Evolutionary conservation across 2,797 vertebrate species (phyloP).

Genomic region (Dryobates pubescens): DNA sequence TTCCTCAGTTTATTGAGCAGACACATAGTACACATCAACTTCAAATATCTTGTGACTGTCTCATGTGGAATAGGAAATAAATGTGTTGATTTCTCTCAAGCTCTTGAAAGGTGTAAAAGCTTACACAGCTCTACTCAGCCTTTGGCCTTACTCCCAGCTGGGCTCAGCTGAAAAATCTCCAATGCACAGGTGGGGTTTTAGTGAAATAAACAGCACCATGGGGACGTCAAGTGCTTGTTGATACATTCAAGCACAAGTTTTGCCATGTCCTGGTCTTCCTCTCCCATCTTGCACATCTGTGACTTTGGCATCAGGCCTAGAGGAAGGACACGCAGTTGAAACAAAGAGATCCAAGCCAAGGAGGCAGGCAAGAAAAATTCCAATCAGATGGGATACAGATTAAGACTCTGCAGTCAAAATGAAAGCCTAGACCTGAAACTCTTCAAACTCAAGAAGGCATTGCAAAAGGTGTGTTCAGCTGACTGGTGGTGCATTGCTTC

Average conservation of each 20-base stretch:
- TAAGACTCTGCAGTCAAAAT: neutral
- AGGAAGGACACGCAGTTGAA: slow-evolving; percentile 67
- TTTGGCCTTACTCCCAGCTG: slow-evolving; percentile 15
- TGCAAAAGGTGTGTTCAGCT: accelerated
- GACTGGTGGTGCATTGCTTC: neutral
- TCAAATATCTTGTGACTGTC: neutral
- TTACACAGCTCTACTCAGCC: neutral
- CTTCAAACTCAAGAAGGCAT: neutral
- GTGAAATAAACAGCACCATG: slow-evolving; percentile 49
- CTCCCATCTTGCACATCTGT: slow-evolving; percentile 65
- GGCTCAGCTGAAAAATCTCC: slow-evolving; percentile 12
- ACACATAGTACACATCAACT: neutral
- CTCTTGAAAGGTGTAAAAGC: slow-evolving; percentile 12
- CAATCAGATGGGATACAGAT: slow-evolving; percentile 22
- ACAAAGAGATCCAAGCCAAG: slow-evolving; percentile 17
- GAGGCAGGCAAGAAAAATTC: slow-evolving; percentile 5
- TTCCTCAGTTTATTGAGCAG: neutral
- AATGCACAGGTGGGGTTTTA: slow-evolving; percentile 38
- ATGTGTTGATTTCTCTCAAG: neutral
- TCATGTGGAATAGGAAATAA: neutral
- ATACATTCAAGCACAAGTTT: slow-evolving; percentile 39
- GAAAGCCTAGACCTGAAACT: neutral
- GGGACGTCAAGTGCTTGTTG: slow-evolving; percentile 52
- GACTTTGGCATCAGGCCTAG: slow-evolving; percentile 57
- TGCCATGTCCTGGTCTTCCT: neutral